Percentiles rank a stretch among this genome's conserved stretches.
Evolutionary conservation across 2,888 invertebrate genomes (phyloP).

Genomic region (Allacma fusca): DNA sequence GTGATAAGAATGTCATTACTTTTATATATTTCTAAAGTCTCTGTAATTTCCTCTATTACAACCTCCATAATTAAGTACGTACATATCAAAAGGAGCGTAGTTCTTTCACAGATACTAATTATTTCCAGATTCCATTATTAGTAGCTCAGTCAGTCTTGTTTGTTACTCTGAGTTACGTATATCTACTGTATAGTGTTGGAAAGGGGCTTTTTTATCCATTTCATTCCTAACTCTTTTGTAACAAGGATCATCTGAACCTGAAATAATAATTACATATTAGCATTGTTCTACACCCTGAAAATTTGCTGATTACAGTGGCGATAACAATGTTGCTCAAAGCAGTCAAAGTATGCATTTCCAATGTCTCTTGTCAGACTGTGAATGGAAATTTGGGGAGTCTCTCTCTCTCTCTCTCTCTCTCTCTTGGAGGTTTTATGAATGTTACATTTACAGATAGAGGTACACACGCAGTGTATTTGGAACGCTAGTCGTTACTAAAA

Average conservation of each 20-base stretch:
- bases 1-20: constrained; percentile 11
- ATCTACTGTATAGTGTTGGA: background rate
- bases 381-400: too few species aligned
- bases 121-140: background rate
- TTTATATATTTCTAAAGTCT: background rate
- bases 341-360: too few species aligned
- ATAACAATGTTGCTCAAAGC: background rate
- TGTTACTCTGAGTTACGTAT: too few species aligned
- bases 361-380: too few species aligned
- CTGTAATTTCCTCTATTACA: constrained; percentile 16
- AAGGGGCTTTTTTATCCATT: background rate
- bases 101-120: background rate
- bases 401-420: too few species aligned
- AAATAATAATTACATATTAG: constrained; percentile 16
- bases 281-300: constrained; percentile 16
- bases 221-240: background rate
- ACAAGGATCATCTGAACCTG: constrained; percentile 10
- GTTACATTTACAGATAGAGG: too few species aligned
- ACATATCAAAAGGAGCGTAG: too few species aligned
- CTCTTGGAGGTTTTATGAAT: too few species aligned
- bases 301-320: background rate
- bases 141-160: background rate
- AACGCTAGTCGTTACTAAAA: too few species aligned
- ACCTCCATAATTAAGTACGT: constrained; percentile 1
- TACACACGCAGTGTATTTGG: too few species aligned